A percentile compares a stretch with the other conserved stretches of the same genome.
phyloP scores from a whole-genome alignment of 2,797 vertebrate species.

The Etheostoma perlongum region DNA sequence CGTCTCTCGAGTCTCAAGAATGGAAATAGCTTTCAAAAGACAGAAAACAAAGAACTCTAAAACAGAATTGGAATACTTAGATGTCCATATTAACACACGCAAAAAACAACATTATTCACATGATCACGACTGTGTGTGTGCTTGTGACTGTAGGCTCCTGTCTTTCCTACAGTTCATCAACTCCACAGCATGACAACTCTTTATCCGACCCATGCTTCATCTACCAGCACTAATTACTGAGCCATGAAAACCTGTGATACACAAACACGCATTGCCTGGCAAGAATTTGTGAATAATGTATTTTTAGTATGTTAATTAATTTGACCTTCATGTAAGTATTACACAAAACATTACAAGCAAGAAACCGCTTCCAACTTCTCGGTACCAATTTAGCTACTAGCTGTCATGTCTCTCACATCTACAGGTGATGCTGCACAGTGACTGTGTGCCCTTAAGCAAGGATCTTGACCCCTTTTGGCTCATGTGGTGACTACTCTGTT shows the following conservation, averaged over 20 bases:
- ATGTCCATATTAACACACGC: conserved; percentile 57
- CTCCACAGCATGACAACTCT: conserved; percentile 96
- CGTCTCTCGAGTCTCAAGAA: neutral
- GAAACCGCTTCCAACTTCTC: neutral
- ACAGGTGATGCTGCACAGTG: conserved; percentile 29
- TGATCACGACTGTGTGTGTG: conserved; percentile 76
- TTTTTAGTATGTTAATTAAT: conserved; percentile 32
- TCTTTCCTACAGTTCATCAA: conserved; percentile 99
- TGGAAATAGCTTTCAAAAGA: conserved; percentile 21
- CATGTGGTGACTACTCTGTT: conserved; percentile 4
- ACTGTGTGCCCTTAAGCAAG: conserved; percentile 35
- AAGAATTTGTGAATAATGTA: conserved; percentile 48
- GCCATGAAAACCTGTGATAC: conserved; percentile 74
- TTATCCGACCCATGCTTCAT: conserved; percentile 93
- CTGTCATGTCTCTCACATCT: conserved; percentile 4
- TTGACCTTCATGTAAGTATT: conserved; percentile 21
- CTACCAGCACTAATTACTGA: conserved; percentile 90
- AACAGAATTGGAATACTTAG: conserved; percentile 36
- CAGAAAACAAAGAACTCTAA: conserved; percentile 42
- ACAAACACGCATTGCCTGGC: conserved; percentile 51
- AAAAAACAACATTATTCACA: conserved; percentile 64
- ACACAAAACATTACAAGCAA: conserved; percentile 16
- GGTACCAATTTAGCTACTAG: too few relatives aligned
- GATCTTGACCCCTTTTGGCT: conserved; percentile 22
- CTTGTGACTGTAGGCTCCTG: conserved; percentile 92